phyloP scores from a whole-genome alignment of 2,888 invertebrate species.

The Idaea straminata region DNA sequence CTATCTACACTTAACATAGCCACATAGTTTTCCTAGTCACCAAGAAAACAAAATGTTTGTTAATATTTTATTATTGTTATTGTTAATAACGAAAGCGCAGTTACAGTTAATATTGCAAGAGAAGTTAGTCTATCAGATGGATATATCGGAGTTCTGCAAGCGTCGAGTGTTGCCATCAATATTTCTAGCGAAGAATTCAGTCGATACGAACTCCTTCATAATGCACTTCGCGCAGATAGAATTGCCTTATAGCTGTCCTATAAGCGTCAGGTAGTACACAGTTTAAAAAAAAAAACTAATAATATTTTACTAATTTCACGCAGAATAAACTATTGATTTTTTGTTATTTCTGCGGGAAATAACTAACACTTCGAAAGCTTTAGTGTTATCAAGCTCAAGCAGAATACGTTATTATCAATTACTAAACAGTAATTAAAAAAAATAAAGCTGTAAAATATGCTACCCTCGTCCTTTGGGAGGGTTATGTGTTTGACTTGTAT shows the following conservation, averaged over 20 bases:
- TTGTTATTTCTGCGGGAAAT: too few species aligned
- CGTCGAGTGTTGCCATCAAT: conserved; percentile 63
- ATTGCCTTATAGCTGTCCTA: conserved; percentile 62
- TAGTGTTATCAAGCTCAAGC: too few species aligned
- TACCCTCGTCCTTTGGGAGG: too few species aligned
- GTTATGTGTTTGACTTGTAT: too few species aligned
- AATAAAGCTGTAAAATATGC: too few species aligned
- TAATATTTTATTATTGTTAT: conserved; percentile 8
- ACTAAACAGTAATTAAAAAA: too few species aligned
- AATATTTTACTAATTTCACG: too few species aligned
- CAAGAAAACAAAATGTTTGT: conserved; percentile 8
- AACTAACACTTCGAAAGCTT: too few species aligned
- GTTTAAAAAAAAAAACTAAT: too few species aligned
- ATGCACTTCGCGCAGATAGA: conserved; percentile 59
- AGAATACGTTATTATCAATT: too few species aligned
- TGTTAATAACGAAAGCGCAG: neutral
- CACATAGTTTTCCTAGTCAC: neutral
- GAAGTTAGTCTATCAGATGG: conserved; percentile 53
- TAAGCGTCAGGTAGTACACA: conserved; percentile 55
- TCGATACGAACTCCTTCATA: conserved; percentile 56
- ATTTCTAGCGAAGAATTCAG: conserved; percentile 57
- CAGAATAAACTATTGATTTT: too few species aligned
- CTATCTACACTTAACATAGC: neutral
- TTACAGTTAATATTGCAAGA: conserved; percentile 19
- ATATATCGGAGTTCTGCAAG: conserved; percentile 64